Evolutionary conservation across 2,113 vertebrate species (phyloP).

Genomic region (human (Homo sapiens)): GRCh38 chrX:151245501-151246000

Average conservation of each 20-base stretch:
- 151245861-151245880: constrained; percentile 16
- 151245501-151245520: background rate
- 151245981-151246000: background rate
- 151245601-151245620: background rate
- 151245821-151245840: background rate
- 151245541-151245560: background rate
- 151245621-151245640: background rate
- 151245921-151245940: background rate
- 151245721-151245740: background rate
- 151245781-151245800: constrained; percentile 31
- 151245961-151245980: background rate
- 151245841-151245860: background rate
- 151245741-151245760: background rate
- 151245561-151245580: background rate
- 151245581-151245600: background rate
- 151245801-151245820: constrained; percentile 22
- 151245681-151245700: background rate
- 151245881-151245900: background rate
- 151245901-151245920: background rate
- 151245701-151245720: background rate
- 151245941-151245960: background rate
- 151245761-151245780: background rate
- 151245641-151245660: background rate
- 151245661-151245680: background rate
- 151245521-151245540: background rate